These are phyloP conservation scores for Xyliphius kryptos DNA, from an alignment of 2,113 vertebrate species.

Conservation along the genomic window DNA sequence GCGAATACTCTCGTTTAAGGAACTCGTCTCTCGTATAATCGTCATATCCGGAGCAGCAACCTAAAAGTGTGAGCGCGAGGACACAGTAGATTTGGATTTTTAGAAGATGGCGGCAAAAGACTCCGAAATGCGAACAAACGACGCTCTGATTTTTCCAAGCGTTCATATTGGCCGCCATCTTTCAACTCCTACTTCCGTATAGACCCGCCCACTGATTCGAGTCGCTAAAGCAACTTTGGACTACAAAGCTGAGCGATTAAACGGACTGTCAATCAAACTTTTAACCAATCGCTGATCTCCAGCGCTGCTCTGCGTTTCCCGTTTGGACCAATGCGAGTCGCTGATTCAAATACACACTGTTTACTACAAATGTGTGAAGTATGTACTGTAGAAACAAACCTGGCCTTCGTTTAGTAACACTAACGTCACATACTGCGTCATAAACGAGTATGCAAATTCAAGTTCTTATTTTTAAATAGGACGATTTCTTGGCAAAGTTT, in stretches of 20 bases:
- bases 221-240: conserved; percentile 4
- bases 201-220: conserved; percentile 21
- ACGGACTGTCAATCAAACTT: conserved; percentile 5
- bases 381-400: too few species aligned
- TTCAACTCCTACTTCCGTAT: conserved; percentile 27
- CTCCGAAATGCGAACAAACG: conserved; percentile 15
- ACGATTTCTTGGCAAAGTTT: too few species aligned
- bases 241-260: conserved; percentile 1
- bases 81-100: conserved; percentile 37
- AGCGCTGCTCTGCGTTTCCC: not conserved
- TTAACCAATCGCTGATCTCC: conserved; percentile 11
- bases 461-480: too few species aligned
- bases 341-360: too few species aligned
- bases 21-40: conserved; percentile 75
- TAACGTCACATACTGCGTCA: too few species aligned
- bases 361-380: conserved; percentile 53
- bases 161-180: conserved; percentile 61
- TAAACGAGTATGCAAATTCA: too few species aligned
- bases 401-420: too few species aligned
- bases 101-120: conserved; percentile 5
- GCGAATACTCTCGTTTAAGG: conserved; percentile 84
- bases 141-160: conserved; percentile 15
- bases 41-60: conserved; percentile 48
- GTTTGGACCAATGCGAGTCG: conserved; percentile 10
- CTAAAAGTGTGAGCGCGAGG: conserved; percentile 35